A percentile compares a stretch with the other conserved stretches of the same genome.
These are phyloP conservation scores for Noctua janthina DNA, from an alignment of 2,888 invertebrate species.

Conservation along the genomic window DNA sequence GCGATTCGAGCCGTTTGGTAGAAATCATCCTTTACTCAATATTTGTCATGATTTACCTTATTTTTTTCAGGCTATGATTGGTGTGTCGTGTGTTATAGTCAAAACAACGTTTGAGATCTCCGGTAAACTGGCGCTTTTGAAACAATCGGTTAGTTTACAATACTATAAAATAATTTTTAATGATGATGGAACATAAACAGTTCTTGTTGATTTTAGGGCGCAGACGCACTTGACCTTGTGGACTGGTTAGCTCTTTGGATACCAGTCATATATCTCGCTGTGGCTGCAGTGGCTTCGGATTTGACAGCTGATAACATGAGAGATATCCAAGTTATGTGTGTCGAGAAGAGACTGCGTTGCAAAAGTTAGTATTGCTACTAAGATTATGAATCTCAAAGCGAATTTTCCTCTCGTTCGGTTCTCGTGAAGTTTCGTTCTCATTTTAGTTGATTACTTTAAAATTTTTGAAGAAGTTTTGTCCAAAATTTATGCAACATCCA, in stretches of 20 bases:
- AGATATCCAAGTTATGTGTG: constrained; percentile 2
- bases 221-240: background rate
- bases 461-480: too few relatives aligned
- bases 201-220: background rate
- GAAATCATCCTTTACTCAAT: too few relatives aligned
- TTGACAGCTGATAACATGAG: constrained; percentile 10
- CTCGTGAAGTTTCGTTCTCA: too few relatives aligned
- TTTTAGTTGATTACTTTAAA: too few relatives aligned
- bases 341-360: constrained; percentile 18
- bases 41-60: background rate
- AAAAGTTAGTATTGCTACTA: background rate
- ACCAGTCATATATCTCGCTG: background rate
- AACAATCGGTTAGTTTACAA: background rate
- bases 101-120: background rate
- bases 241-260: background rate
- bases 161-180: background rate
- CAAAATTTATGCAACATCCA: too few relatives aligned
- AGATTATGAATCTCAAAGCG: too few relatives aligned
- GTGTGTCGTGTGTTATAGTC: background rate
- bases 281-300: constrained; percentile 9
- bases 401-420: too few relatives aligned
- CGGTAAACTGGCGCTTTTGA: background rate
- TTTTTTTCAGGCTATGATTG: background rate
- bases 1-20: too few relatives aligned
- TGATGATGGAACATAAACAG: background rate